Base-by-base conservation (phyloP, 2,888 invertebrate species). In the Xylocampa areola region DNA sequence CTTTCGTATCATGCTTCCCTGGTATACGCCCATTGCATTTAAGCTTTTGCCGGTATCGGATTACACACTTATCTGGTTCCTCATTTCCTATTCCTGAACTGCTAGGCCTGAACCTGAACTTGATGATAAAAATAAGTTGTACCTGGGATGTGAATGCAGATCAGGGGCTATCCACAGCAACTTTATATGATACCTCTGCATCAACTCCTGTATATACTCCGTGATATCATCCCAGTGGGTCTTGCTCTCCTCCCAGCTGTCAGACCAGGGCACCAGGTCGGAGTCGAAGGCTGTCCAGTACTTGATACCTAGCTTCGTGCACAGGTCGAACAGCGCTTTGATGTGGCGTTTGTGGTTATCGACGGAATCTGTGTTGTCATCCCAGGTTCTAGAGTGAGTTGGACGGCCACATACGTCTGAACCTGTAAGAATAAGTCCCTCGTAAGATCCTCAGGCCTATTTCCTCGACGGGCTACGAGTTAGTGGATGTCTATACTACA, bases 201-300 rank as follows among this genome's bases (percentile, higher is more conserved):
- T 91, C 68, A 95, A 79, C 62, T 96, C 95, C 51, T 86, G 87
- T 0, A 95, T 90, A 37, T 94, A 93, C 52, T 95, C 95, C 0
- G 89, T 84, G 0, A 96, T 87, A 48, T 95, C 95, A 54, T 96
- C 96, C 86, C 95, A 94, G 62, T 94, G 90, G 4, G 82, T 75
- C 68, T 93, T 92, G 16, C 88, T 91, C 75, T 96, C 96, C 10
- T 95, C 95, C 80, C 94, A 89, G 33, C 84, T 94, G 1, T 94
- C 94, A 0, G 92, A 89, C 43, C 89, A 91, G 0, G 96, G 95
- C 0, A 95, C 91, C 27, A 96, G 84, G 74, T 96, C 96, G 0
- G 95, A 87, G 77, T 96, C 96, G 67, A 95, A 95, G 16, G 95
- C 96, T 0, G 95, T 95, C 95, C 95, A 96, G 82, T 95, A 95